Evolutionary conservation across 2,888 invertebrate species (phyloP).

Genomic region (Melanargia galathea): DNA sequence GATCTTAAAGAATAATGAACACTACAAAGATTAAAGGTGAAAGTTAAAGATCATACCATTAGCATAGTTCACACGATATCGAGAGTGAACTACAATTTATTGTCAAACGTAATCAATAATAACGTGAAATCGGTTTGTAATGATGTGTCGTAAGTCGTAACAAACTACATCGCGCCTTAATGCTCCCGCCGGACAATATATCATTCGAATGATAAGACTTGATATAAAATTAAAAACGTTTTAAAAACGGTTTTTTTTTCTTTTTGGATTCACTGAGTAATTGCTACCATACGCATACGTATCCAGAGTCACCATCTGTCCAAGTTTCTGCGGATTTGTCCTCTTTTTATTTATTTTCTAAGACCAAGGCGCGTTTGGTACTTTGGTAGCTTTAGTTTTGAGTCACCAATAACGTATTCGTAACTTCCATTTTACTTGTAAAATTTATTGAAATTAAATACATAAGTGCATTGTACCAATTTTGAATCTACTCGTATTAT

Average conservation of each 20-base stretch:
- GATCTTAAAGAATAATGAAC: conserved; percentile 22
- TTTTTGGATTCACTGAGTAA: conserved; percentile 22
- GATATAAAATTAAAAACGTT: conserved; percentile 29
- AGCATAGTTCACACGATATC: conserved; percentile 60
- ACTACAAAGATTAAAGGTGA: conserved; percentile 41
- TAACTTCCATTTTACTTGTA: too few relatives aligned
- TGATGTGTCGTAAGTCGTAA: conserved; percentile 66
- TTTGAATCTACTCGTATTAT: too few relatives aligned
- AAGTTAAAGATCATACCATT: conserved; percentile 46
- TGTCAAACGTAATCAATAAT: conserved; percentile 70
- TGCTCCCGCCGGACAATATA: conserved; percentile 63
- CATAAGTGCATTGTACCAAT: too few relatives aligned
- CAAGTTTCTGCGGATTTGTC: neutral
- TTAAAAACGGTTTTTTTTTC: conserved; percentile 18
- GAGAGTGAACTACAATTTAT: conserved; percentile 58
- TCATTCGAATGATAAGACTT: conserved; percentile 52
- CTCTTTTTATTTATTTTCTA: neutral
- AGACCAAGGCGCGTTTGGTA: too few relatives aligned
- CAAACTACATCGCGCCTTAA: conserved; percentile 64
- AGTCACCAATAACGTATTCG: too few relatives aligned
- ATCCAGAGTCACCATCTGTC: neutral
- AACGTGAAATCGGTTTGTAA: conserved; percentile 64
- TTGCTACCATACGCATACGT: conserved; percentile 19
- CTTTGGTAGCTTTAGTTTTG: too few relatives aligned
- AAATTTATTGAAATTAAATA: too few relatives aligned